A percentile compares a stretch with the other conserved stretches of the same genome.
Conservation (phyloP, 2,888 invertebrate species). For the Leptopilina myrica region DNA sequence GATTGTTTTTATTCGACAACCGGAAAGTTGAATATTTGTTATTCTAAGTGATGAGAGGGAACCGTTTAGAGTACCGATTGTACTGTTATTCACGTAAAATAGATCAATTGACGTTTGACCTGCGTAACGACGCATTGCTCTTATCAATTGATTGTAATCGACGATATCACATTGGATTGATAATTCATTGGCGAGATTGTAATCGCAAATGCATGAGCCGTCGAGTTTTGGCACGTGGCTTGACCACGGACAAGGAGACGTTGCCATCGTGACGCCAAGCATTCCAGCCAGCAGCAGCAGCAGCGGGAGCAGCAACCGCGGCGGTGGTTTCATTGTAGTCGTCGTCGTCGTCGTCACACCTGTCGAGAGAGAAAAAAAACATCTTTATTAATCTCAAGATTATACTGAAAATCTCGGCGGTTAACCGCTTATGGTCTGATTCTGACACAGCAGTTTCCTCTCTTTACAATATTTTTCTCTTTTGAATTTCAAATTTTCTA, state of each 20-base stretch:
- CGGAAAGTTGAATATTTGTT: constrained; percentile 90
- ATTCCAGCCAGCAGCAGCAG: constrained; percentile 58
- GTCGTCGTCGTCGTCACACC: constrained; percentile 50
- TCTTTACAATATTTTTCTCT: no score
- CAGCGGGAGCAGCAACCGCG: constrained; percentile 57
- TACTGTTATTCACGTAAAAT: constrained; percentile 92
- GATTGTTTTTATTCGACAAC: constrained; percentile 86
- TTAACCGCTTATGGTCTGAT: background rate
- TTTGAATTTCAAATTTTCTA: no score
- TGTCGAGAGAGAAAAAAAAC: constrained; percentile 36
- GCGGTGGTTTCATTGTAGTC: constrained; percentile 56
- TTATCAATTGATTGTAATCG: constrained; percentile 86
- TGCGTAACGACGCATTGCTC: constrained; percentile 85
- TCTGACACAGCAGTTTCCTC: background rate
- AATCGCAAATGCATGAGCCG: constrained; percentile 91
- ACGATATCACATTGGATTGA: constrained; percentile 95
- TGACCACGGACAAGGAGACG: constrained; percentile 92
- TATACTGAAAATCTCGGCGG: background rate
- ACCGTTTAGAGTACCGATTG: constrained; percentile 83
- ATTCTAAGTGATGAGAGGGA: constrained; percentile 85
- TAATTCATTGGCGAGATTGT: constrained; percentile 89
- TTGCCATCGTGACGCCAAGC: constrained; percentile 62
- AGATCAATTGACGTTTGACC: constrained; percentile 83
- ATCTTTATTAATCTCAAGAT: constrained; percentile 28
- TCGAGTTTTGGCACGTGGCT: constrained; percentile 84